phyloP scores from a whole-genome alignment of 2,888 invertebrate species.

The Trichacis sp. region DNA sequence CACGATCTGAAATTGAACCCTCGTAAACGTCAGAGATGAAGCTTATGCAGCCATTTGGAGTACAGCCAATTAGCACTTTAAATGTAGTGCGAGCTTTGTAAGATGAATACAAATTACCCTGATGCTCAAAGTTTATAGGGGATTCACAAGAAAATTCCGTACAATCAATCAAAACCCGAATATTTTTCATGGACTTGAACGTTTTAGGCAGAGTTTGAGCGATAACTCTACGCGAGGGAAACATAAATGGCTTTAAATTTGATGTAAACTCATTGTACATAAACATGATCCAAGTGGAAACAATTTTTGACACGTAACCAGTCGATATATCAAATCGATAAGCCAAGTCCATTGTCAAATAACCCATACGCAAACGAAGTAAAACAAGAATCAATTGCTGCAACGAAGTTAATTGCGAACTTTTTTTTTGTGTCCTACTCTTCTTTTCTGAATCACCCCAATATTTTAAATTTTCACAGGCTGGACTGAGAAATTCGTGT shows the following conservation, averaged over 20 bases:
- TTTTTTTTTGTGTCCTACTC: no score
- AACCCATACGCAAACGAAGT: not conserved
- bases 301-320: not conserved
- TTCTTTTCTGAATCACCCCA: no score
- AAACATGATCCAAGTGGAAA: not conserved
- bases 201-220: no score
- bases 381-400: not conserved
- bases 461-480: no score
- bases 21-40: conserved; percentile 42
- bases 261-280: no score
- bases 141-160: conserved; percentile 40
- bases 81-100: conserved; percentile 39
- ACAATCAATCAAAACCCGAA: conserved; percentile 28
- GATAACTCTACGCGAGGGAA: no score
- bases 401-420: not conserved
- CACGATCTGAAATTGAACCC: conserved; percentile 37
- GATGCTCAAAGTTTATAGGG: conserved; percentile 34
- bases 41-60: conserved; percentile 27
- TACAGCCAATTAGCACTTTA: conserved; percentile 41
- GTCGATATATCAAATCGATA: not conserved
- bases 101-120: no score
- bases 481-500: no score
- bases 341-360: not conserved
- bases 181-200: not conserved
- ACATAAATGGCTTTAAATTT: not conserved